Percentiles rank a stretch among this genome's conserved stretches.
Evolutionary conservation across 2,113 vertebrate genomes (phyloP).

Genomic region (Uria aalge): DNA sequence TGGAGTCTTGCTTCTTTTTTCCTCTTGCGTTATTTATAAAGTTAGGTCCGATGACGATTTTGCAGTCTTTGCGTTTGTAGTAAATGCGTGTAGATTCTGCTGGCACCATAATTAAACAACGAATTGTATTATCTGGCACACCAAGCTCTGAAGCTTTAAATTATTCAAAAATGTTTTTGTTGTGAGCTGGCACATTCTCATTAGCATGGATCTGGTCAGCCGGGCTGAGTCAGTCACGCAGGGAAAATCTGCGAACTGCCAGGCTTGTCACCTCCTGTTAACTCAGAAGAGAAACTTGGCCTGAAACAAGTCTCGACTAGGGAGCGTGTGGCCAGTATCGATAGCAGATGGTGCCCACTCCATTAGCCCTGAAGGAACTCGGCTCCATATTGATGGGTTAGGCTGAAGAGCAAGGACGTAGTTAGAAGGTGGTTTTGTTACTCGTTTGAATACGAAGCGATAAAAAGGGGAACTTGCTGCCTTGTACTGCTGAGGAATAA

Average conservation of each 20-base stretch:
- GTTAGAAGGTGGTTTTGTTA: not conserved
- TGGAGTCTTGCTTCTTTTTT: not conserved
- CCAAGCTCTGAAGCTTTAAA: slow-evolving; percentile 53
- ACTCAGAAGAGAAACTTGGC: slow-evolving; percentile 68
- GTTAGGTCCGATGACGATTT: slow-evolving; percentile 8
- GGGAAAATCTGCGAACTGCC: slow-evolving; percentile 70
- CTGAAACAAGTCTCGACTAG: slow-evolving; percentile 58
- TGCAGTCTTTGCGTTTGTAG: not conserved
- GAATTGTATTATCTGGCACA: slow-evolving; percentile 55
- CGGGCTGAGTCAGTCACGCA: slow-evolving; percentile 74
- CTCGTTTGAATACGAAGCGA: not conserved
- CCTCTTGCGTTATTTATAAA: slow-evolving; percentile 33
- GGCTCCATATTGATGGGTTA: not conserved
- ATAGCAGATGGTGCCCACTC: slow-evolving; percentile 63
- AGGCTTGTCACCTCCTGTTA: slow-evolving; percentile 85
- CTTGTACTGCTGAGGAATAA: not conserved
- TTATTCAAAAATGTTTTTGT: slow-evolving; percentile 76
- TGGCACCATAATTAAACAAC: slow-evolving; percentile 36
- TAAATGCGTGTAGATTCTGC: not conserved
- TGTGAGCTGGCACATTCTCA: slow-evolving; percentile 69
- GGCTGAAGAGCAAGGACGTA: not conserved
- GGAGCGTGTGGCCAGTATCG: slow-evolving; percentile 44
- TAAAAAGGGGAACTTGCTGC: not conserved
- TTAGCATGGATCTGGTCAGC: slow-evolving; percentile 80
- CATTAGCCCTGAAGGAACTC: not conserved